Evolutionary conservation across 2,888 invertebrate species (phyloP).

Genomic region (Andrena dorsata): DNA sequence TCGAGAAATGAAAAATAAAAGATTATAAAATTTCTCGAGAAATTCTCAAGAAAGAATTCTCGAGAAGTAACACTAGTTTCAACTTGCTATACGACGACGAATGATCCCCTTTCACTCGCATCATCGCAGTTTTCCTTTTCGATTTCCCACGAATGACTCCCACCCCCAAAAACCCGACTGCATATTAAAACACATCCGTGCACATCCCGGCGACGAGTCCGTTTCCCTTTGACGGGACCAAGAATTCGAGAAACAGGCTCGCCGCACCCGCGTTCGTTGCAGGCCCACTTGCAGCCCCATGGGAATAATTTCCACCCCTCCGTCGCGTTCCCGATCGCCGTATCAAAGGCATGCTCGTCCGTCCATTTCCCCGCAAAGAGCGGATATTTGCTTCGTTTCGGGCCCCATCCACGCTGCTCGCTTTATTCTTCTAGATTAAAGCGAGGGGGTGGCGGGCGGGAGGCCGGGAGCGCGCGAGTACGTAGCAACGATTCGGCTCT

Average conservation of each 20-base stretch:
- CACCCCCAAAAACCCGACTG: too few species aligned
- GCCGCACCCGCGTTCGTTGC: not conserved
- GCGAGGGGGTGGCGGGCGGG: conserved; percentile 12
- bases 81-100: too few species aligned
- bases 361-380: conserved; percentile 6
- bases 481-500: conserved; percentile 28
- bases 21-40: too few species aligned
- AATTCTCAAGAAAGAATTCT: too few species aligned
- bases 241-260: not conserved
- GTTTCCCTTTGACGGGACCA: not conserved
- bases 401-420: conserved; percentile 13
- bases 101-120: too few species aligned
- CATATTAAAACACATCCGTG: not conserved
- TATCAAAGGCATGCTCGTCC: not conserved
- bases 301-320: conserved; percentile 24
- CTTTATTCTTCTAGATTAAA: conserved; percentile 45
- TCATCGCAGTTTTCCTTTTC: not conserved
- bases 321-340: conserved; percentile 8
- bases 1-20: too few species aligned
- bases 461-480: conserved; percentile 10
- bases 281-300: not conserved
- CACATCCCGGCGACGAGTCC: not conserved
- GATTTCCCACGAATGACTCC: too few species aligned
- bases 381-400: conserved; percentile 16
- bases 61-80: too few species aligned